A percentile compares a stretch with the other conserved stretches of the same genome.
Evolutionary conservation across 2,888 invertebrate species (phyloP).

Genomic region (Magallana nippona): DNA sequence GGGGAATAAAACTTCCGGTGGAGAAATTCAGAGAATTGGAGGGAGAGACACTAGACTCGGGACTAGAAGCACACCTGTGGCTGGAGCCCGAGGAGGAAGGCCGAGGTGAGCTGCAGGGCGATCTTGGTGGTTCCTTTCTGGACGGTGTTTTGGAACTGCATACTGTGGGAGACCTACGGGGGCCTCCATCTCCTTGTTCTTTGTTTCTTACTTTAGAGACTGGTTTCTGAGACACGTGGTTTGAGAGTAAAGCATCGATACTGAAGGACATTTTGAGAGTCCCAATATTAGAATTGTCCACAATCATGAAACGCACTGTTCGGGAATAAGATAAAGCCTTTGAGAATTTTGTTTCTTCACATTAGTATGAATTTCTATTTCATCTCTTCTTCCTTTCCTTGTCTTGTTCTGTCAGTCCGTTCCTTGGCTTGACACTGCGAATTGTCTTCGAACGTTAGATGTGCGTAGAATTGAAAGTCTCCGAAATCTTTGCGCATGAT

Average conservation of each 20-base stretch:
- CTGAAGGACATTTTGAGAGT: constrained; percentile 85
- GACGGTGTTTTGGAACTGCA: constrained; percentile 19
- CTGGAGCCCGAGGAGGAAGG: constrained; percentile 67
- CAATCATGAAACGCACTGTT: constrained; percentile 15
- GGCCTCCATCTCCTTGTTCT: not conserved
- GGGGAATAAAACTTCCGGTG: constrained; percentile 63
- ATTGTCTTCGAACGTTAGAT: not conserved
- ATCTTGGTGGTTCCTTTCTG: constrained; percentile 40
- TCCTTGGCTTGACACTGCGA: not conserved
- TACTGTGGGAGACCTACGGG: not conserved
- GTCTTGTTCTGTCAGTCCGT: not conserved
- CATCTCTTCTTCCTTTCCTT: not conserved
- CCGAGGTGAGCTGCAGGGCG: constrained; percentile 58
- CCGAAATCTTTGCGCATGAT: constrained; percentile 1
- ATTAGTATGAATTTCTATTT: not conserved
- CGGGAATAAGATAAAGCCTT: not conserved
- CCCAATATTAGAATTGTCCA: not conserved
- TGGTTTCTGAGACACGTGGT: constrained; percentile 76
- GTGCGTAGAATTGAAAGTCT: not conserved
- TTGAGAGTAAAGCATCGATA: constrained; percentile 92
- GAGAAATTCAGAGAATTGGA: constrained; percentile 49
- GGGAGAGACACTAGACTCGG: constrained; percentile 66
- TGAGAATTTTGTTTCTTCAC: not conserved
- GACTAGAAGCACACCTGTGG: constrained; percentile 64
- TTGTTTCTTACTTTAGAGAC: not conserved